Percentiles rank a stretch among this genome's conserved stretches.
phyloP scores from a whole-genome alignment of 2,888 invertebrate genomes.

The Cerceris rybyensis region DNA sequence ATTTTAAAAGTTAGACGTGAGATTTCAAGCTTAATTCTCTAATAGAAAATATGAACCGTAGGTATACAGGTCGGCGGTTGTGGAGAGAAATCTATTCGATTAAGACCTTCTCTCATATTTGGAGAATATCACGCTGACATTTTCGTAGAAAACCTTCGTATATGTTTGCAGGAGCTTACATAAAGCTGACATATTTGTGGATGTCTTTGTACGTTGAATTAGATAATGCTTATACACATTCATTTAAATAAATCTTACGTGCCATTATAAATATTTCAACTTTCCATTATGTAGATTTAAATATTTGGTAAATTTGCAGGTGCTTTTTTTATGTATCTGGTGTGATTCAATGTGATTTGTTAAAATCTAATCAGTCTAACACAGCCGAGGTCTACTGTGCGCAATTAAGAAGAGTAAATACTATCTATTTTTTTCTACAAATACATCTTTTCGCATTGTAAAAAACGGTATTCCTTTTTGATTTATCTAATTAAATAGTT shows the following conservation, averaged over 20 bases:
- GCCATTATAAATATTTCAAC: neutral
- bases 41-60: slow-evolving; percentile 1
- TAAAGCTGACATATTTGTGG: slow-evolving; percentile 26
- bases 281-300: no score
- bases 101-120: slow-evolving; percentile 45
- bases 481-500: neutral
- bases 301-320: no score
- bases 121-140: slow-evolving; percentile 52
- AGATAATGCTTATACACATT: neutral
- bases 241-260: neutral
- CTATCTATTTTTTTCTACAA: no score
- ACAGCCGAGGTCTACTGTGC: no score
- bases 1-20: no score
- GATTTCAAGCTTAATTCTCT: no score
- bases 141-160: slow-evolving; percentile 41
- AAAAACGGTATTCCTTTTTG: no score
- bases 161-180: slow-evolving; percentile 25
- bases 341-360: no score
- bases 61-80: slow-evolving; percentile 44
- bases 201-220: neutral
- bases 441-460: no score
- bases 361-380: no score
- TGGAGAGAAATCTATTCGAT: slow-evolving; percentile 37
- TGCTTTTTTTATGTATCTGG: no score
- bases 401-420: no score